A percentile compares a stretch with the other conserved stretches of the same genome.
phyloP scores from a whole-genome alignment of 2,888 invertebrate species.

The Lagria hirta region DNA sequence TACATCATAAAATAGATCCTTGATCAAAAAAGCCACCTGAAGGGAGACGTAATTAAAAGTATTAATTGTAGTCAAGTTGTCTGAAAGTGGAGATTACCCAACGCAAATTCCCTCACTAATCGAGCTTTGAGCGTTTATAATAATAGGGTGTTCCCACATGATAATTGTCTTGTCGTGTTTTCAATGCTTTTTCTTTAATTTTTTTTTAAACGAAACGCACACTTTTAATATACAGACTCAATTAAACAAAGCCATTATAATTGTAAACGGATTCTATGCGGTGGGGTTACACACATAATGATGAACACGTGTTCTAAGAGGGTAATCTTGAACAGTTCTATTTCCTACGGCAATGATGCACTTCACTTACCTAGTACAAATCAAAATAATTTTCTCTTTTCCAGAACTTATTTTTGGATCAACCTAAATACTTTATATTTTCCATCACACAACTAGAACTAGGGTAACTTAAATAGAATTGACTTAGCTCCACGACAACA shows the following conservation, averaged over 20 bases:
- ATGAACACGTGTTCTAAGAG: constrained; percentile 20
- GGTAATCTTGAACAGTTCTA: constrained; percentile 1
- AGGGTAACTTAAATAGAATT: constrained; percentile 29
- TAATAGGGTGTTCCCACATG: constrained; percentile 20
- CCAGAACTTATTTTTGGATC: constrained; percentile 16
- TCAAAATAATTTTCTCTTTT: constrained; percentile 7
- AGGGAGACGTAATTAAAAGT: constrained; percentile 13
- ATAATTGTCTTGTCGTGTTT: constrained; percentile 24
- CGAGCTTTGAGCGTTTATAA: constrained; percentile 16
- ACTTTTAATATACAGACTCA: constrained; percentile 13
- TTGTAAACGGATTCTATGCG: constrained; percentile 10
- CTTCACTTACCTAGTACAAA: constrained; percentile 1
- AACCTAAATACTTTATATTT: constrained; percentile 25
- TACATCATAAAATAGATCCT: too few relatives aligned
- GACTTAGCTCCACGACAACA: constrained; percentile 6
- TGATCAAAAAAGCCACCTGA: constrained; percentile 9
- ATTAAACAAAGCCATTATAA: constrained; percentile 22
- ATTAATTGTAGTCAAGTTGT: constrained; percentile 15
- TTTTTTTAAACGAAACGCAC: constrained; percentile 15
- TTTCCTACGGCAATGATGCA: not conserved
- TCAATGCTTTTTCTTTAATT: constrained; percentile 8
- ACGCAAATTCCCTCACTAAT: too few relatives aligned
- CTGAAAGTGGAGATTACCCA: constrained; percentile 8
- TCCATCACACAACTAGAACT: constrained; percentile 20
- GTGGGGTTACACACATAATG: constrained; percentile 22